These are phyloP conservation scores for Gymnocheta viridis DNA, from an alignment of 2,888 invertebrate genomes.

Conservation along the genomic window DNA sequence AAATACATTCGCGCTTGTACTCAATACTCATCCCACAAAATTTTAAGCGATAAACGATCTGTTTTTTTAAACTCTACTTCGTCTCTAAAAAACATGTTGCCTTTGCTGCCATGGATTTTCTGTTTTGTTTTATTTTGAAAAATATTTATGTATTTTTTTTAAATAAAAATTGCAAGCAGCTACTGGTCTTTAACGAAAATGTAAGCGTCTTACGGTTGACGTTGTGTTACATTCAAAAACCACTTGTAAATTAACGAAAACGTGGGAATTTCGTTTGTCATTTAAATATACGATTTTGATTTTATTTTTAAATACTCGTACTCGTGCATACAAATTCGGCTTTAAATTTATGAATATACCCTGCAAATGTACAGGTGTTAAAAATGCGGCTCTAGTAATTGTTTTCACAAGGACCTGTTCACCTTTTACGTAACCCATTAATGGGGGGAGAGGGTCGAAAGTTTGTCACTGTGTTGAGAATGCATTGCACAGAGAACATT, in stretches of 20 bases:
- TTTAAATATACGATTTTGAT: constrained; percentile 48
- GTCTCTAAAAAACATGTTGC: constrained; percentile 40
- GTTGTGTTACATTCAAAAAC: constrained; percentile 52
- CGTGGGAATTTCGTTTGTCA: constrained; percentile 67
- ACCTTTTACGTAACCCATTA: too few species aligned
- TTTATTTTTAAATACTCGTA: constrained; percentile 14
- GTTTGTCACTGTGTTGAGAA: too few species aligned
- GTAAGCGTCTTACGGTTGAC: constrained; percentile 48
- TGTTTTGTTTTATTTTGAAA: constrained; percentile 11
- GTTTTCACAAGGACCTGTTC: too few species aligned
- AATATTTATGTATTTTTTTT: constrained; percentile 18
- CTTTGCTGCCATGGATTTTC: constrained; percentile 19
- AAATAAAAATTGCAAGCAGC: constrained; percentile 53
- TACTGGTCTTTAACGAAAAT: constrained; percentile 66
- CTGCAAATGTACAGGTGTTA: not conserved
- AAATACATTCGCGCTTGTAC: constrained; percentile 66
- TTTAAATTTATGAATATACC: constrained; percentile 20
- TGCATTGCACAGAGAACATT: too few species aligned
- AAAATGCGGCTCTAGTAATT: too few species aligned
- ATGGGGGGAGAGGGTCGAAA: too few species aligned
- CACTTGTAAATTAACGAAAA: constrained; percentile 70
- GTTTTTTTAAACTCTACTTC: constrained; percentile 2
- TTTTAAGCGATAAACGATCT: constrained; percentile 67
- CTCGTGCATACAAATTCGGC: not conserved
- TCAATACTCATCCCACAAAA: constrained; percentile 67